These are phyloP conservation scores for Neosalanx taihuensis DNA, from an alignment of 2,797 vertebrate genomes.

Conservation along the genomic window DNA sequence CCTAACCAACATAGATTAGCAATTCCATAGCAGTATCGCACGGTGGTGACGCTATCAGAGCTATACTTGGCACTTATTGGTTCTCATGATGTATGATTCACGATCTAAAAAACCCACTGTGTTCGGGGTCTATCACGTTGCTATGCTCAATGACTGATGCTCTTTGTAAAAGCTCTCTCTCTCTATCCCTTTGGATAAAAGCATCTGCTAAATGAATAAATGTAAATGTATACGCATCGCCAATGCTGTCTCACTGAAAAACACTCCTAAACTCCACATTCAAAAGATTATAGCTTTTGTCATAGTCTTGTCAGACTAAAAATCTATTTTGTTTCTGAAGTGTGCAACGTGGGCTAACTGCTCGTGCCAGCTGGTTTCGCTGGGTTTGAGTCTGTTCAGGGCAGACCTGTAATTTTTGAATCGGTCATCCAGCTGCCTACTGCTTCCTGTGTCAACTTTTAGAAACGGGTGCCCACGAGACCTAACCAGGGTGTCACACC, in stretches of 20 bases:
- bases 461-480: slow-evolving; percentile 68
- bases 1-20: slow-evolving; percentile 40
- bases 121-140: no score
- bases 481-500: slow-evolving; percentile 68
- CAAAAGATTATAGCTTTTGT: slow-evolving; percentile 64
- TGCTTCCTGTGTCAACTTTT: slow-evolving; percentile 81
- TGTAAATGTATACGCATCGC: slow-evolving; percentile 48
- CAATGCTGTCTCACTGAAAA: slow-evolving; percentile 69
- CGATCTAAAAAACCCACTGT: no score
- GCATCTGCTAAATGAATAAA: no score
- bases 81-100: no score
- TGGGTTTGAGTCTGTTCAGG: slow-evolving; percentile 62
- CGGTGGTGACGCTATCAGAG: slow-evolving; percentile 61
- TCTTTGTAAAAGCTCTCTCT: no score
- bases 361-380: slow-evolving; percentile 68
- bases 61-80: slow-evolving; percentile 33
- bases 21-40: slow-evolving; percentile 23
- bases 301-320: slow-evolving; percentile 39
- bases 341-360: slow-evolving; percentile 59
- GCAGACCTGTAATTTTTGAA: slow-evolving; percentile 79
- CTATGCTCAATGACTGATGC: no score
- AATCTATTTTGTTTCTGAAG: slow-evolving; percentile 57
- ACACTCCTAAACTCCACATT: slow-evolving; percentile 47
- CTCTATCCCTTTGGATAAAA: no score
- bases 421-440: slow-evolving; percentile 71